Conservation (phyloP, 2,113 vertebrate genomes). For the Podarcis raffonei region DNA sequence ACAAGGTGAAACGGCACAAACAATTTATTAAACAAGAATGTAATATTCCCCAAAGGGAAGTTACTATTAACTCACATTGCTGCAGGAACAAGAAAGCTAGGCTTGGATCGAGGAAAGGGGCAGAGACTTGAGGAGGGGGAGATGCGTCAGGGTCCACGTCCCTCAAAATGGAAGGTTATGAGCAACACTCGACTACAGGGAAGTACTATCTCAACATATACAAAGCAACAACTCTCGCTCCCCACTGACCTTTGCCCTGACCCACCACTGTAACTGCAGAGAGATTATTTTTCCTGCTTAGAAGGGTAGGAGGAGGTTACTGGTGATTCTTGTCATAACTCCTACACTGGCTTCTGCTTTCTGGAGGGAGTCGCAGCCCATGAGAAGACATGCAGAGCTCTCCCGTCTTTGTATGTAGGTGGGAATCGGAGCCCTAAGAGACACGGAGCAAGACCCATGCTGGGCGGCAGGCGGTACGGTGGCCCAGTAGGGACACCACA, state of each 20-base stretch:
- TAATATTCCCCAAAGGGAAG: not conserved
- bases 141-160: too few species aligned
- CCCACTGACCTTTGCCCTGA: not conserved
- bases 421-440: not conserved
- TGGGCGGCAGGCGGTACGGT: not conserved
- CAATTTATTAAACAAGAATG: constrained; percentile 13
- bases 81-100: not conserved
- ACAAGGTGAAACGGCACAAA: not conserved
- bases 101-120: not conserved
- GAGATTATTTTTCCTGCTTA: too few species aligned
- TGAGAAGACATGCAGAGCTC: not conserved
- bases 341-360: not conserved
- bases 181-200: not conserved
- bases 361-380: not conserved
- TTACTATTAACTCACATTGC: not conserved
- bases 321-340: not conserved
- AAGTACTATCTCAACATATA: not conserved
- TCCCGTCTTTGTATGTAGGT: not conserved
- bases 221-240: not conserved
- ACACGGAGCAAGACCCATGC: not conserved
- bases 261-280: not conserved
- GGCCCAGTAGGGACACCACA: not conserved
- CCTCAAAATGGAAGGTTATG: not conserved
- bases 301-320: accelerated
- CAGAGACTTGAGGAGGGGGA: not conserved